Conservation (phyloP, 1,140 invertebrate species). For the Pseudomyrmex dendroicus region DNA sequence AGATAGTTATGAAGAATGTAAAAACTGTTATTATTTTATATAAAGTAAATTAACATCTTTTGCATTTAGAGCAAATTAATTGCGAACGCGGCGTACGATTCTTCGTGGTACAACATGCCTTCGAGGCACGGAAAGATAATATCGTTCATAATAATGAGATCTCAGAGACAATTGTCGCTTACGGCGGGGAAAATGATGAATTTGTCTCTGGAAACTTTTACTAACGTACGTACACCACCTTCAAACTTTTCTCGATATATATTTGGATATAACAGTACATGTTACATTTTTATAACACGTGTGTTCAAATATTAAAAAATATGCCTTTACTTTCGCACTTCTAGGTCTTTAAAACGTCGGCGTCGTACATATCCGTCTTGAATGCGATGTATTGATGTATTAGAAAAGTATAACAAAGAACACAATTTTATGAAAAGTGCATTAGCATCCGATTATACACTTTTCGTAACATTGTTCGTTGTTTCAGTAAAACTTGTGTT, state of each 20-base stretch:
- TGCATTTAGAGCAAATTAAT: constrained; percentile 42
- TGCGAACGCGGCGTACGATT: constrained; percentile 42
- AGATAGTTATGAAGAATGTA: not conserved
- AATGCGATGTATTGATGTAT: constrained; percentile 50
- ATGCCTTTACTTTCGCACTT: constrained; percentile 1
- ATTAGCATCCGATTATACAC: too few relatives aligned
- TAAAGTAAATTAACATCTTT: not conserved
- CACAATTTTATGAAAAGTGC: too few relatives aligned
- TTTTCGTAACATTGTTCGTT: too few relatives aligned
- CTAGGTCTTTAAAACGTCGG: constrained; percentile 54
- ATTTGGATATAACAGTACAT: not conserved
- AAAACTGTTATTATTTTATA: not conserved
- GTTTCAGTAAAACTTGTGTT: too few relatives aligned
- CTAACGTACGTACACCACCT: constrained; percentile 27
- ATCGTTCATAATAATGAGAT: constrained; percentile 53
- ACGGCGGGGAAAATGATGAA: constrained; percentile 50
- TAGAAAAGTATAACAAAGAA: not conserved
- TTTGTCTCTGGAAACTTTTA: constrained; percentile 51
- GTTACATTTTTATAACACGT: constrained; percentile 16
- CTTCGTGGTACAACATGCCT: constrained; percentile 49
- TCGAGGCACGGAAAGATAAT: constrained; percentile 36
- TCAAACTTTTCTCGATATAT: not conserved
- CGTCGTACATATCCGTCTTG: constrained; percentile 53
- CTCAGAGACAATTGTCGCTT: constrained; percentile 36
- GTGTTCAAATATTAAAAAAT: not conserved